Conservation (phyloP, 1,140 invertebrate species). For the Aporrectodea caliginosa region DNA sequence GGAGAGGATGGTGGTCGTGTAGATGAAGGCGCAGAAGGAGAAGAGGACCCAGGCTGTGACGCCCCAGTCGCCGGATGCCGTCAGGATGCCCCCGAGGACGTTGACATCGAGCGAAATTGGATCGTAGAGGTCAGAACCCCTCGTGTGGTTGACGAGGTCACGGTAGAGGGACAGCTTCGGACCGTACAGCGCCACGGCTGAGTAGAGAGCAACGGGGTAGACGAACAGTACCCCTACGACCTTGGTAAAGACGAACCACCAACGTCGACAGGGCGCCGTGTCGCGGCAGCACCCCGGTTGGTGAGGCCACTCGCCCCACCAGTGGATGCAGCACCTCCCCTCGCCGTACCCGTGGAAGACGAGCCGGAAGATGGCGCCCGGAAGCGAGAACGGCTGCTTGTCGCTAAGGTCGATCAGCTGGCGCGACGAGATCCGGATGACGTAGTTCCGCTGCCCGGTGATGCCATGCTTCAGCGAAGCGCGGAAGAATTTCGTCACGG, state of each 20-base stretch:
- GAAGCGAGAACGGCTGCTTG: constrained; percentile 30
- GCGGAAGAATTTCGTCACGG: constrained; percentile 32
- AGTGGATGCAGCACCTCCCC: constrained; percentile 34
- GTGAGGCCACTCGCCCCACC: constrained; percentile 32
- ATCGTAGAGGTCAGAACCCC: not conserved
- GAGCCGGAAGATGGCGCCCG: constrained; percentile 28
- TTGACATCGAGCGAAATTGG: constrained; percentile 26
- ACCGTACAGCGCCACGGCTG: constrained; percentile 23
- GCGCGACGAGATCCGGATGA: constrained; percentile 31
- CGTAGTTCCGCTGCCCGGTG: constrained; percentile 34
- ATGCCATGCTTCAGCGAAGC: constrained; percentile 35
- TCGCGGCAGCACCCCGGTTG: constrained; percentile 21
- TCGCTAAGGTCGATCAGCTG: constrained; percentile 33
- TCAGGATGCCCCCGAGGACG: constrained; percentile 14
- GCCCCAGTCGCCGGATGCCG: constrained; percentile 5
- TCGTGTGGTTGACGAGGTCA: not conserved
- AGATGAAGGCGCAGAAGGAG: constrained; percentile 28
- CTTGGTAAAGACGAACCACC: constrained; percentile 19
- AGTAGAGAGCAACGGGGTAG: constrained; percentile 28
- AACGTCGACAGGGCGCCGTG: constrained; percentile 7
- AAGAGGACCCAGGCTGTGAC: constrained; percentile 27
- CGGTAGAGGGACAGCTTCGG: constrained; percentile 21
- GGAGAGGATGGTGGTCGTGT: constrained; percentile 26
- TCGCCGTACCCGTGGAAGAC: constrained; percentile 33
- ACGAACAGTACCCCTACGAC: constrained; percentile 20